Evolutionary conservation across 2,113 vertebrate species (phyloP), one percentile per base, ranked within the genome.

Genomic region (Pagrus major): DNA sequence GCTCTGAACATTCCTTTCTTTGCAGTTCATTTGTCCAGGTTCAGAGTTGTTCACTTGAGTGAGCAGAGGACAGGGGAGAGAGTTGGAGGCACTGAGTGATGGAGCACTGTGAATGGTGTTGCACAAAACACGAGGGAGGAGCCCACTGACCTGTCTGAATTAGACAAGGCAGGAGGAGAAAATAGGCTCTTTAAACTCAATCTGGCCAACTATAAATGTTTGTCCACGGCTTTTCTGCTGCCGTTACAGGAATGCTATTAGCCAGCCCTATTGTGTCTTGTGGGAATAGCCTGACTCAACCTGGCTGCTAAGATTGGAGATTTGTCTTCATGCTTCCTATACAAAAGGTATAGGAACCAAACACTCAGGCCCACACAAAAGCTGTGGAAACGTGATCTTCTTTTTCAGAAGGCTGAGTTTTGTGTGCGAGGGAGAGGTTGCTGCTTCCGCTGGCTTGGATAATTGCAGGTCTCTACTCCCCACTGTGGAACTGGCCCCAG

Each of bases 301-400:
- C 76, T 79, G 75, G 78, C 65, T 63, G 84, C 80, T 81, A 59
- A 85, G 68, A 76, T 83, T 66, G 25, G 55, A 91, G 81, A 91
- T 88, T 90, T 90, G 85, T 88, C 83, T 72, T 9, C 21, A 47
- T 67, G 63, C 49, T 63, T 63, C 37, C 10, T 82, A 27, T 47
- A 91, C 89, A 92, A 90, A 88, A 89, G 81, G 44, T 86, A 51
- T 71, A 85, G 89, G 79, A 94, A 93, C 88, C 66, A 18, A 87
- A 91, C 84, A 89, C 89, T 79, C 14, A 2, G 55, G 39, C 20
- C n/a, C 1, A 6, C 72, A 90, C 91, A 92, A 90, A 90, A 81
- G 77, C 71, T 31, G 63, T 12, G 4, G 91, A 88, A 91, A 93
- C 58, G 41, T 67, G 85, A 93, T 94, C 86, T 84, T 86, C 55